Base-by-base conservation (phyloP, 2,113 vertebrate species). In the Pachyramphus minor region DNA sequence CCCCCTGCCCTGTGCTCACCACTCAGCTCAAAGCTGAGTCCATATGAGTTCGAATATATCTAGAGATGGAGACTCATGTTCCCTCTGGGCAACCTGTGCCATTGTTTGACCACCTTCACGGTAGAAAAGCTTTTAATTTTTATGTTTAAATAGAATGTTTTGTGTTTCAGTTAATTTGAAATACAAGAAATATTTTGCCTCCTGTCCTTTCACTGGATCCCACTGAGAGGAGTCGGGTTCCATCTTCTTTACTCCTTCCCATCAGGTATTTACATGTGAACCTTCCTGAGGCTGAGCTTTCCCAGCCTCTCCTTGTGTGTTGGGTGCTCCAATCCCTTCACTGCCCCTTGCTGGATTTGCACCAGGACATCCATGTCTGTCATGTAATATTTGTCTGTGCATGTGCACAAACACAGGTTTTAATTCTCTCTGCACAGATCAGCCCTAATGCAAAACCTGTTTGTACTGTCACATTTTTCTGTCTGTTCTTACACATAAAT, bases 311-410 rank as follows among this genome's bases (percentile, higher is more conserved):
- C 42, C 14, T 19, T 33, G 4, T 42, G 7, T 17, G 20, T 21
- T 0, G 1, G 31, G 2, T 59, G 23, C 16, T 87, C 12, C 25
- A 50, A 1, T 10, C 25, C 42, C 25, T 63, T 62, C 3, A 3
- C 8, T 69, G 25, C 47, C 20, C 33, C 31, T 44, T 52, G 11
- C 35, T 78, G 62, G 44, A 3, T 75, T 79, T 50, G 6, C 25
- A 30, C 28, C 50, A n/a, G 63, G 21, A 21, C 17, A 5, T 15
- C 14, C 6, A 0, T 21, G 27, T 60, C 50, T 82, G 9, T 23
- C 14, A 1, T 10, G 5, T 2, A 2, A 5, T 3, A 1, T 3
- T 52, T 4, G 1, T 27, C 59, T 15, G 11, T 42, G 41, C 12
- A 3, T 27, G 25, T 52, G 50, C 23, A 6, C 20, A 19, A 10